Evolutionary conservation across 2,888 invertebrate species (phyloP), one percentile per base, ranked within the genome.

Genomic region (Diaphora mendica): DNA sequence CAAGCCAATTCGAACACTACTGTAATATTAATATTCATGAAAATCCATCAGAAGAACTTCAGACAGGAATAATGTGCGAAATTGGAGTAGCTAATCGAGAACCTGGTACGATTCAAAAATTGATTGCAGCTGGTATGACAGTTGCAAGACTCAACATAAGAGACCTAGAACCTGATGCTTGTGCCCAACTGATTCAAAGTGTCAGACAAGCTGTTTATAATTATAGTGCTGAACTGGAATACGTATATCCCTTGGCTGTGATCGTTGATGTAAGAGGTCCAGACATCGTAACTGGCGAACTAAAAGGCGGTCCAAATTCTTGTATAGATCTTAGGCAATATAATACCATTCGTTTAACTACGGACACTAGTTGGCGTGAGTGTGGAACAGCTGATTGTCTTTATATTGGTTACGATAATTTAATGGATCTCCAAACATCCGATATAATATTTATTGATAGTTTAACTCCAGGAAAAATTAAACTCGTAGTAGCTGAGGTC

Each of bases 341-440:
- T 64, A 89, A 93, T 70, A 89, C 88, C 26, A 92, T 96, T 17
- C 91, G 94, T 77, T 79, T 97, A 65, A 96, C 96, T 20, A 95
- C 94, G 1, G 96, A 96, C 84, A 81, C 91, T 9, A 92, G 91
- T 69, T 96, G 96, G 93, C 93, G 95, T 74, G 96, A 96, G 82
- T 91, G 95, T 80, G 96, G 96, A 3, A 96, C 95, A 15, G 86
- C 92, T 64, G 96, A 96, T 74, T 96, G 96, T 87, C 92, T 97
- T 44, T 96, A 93, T 84, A 90, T 96, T 42, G 95, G 95, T 67
- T 96, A 96, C 84, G 94, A 96, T 81, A 92, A 95, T 76, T 88
- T 96, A 26, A 93, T 93, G 20, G 94, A 96, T 77, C 91, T 96
- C 65, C 91, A 95, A 70, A 89, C 93, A 0, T 95, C 94, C 11